Evolutionary conservation across 2,888 invertebrate genomes (phyloP), one percentile per base, ranked within the genome.

Genomic region (Pilophorus perplexus): DNA sequence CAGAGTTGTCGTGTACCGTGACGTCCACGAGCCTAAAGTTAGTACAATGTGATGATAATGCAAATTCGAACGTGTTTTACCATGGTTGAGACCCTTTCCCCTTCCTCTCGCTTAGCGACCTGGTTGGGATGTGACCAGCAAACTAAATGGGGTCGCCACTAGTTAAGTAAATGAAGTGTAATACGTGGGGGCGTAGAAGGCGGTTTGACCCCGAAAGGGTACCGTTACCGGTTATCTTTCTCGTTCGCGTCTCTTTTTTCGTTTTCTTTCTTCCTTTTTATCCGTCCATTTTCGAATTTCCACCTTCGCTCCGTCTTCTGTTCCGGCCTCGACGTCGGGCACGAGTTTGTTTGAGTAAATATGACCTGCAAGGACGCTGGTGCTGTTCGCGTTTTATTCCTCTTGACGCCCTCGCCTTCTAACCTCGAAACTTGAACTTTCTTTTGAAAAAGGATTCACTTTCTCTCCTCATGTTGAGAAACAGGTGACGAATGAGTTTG

Each of bases 81-180:
- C 46, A 22, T 25, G 25, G 46, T 46, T 28, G 12, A 20, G 12
- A 38, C 27, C 55, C 40, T 38, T 38, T 38, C 55, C 23, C 22
- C 55, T 23, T 18, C 55, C 40, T 55, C 37, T 27, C 12, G 16
- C 38, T 18, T 6, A 3, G 46, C 48, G 62, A 62, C 62, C 62
- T 22, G 38, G 50, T 50, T 27, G 50, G 14, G 64, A 64, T 64
- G 64, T 64, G 64, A 64, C 64, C 64, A 64, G 64, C 50, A 33
- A 60, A 60, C 44, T 40, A 60, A 64, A 64, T 28, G 52, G 25
- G 64, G 64, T 64, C 64, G 52, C 50, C 64, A 50, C 64, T 64
- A 64, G 64, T 64, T 64, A 64, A 64, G 64, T 64, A 64, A 64
- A 64, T 64, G 64, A 64, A 64, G 64, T 64, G 64, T 64, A 64